Evolutionary conservation across 2,797 vertebrate genomes (phyloP).

Genomic region (Enteromius fasciolatus): DNA sequence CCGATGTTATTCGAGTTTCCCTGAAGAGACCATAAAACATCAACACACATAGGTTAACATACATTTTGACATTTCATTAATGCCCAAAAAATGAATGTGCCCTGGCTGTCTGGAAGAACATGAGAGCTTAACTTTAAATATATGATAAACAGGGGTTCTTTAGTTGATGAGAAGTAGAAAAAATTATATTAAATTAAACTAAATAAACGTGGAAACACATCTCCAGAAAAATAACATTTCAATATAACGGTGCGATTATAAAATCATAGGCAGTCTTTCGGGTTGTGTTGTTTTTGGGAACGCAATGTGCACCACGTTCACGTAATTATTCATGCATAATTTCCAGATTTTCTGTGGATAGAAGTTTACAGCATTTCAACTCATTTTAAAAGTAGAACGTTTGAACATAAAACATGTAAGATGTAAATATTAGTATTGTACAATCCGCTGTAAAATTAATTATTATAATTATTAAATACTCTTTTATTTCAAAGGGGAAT

Average conservation of each 20-base stretch:
- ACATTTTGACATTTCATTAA: neutral
- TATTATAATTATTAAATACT: neutral
- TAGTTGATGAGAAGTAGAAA: neutral
- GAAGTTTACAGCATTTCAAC: neutral
- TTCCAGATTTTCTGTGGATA: neutral
- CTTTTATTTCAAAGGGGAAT: neutral
- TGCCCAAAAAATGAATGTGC: slow-evolving; percentile 19
- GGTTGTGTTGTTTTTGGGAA: neutral
- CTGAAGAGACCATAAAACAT: slow-evolving; percentile 69
- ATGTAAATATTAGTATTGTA: neutral
- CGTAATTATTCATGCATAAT: neutral
- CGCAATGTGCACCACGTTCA: neutral
- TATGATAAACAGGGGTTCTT: neutral
- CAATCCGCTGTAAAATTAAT: neutral
- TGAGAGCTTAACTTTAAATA: neutral
- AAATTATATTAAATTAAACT: neutral
- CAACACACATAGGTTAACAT: neutral
- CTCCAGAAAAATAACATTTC: neutral
- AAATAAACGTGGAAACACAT: neutral
- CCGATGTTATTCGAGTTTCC: slow-evolving; percentile 96
- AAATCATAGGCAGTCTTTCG: neutral
- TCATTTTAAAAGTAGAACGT: neutral
- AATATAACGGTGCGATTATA: neutral
- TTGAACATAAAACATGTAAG: neutral
- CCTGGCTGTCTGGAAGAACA: neutral